A percentile compares a stretch with the other conserved stretches of the same genome.
These are phyloP conservation scores for Gymnodraco acuticeps DNA, from an alignment of 2,797 vertebrate species.

Conservation along the genomic window DNA sequence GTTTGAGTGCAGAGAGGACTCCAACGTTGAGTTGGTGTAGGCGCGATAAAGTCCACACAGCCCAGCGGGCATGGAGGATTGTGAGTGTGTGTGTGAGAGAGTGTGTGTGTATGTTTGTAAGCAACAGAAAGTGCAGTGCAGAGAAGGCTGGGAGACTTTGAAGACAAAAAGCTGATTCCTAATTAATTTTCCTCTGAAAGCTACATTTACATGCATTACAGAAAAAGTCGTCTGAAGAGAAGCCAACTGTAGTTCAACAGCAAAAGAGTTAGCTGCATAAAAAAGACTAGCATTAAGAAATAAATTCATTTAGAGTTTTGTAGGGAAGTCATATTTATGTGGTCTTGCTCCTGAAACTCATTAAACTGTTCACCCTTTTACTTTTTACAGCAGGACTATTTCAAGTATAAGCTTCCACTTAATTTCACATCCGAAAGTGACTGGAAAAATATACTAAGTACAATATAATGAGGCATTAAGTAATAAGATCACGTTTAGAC, in stretches of 20 bases:
- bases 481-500: conserved; percentile 5
- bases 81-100: conserved; percentile 14
- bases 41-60: conserved; percentile 63
- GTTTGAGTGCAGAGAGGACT: conserved; percentile 53
- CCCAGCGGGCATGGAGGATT: conserved; percentile 58
- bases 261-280: conserved; percentile 41
- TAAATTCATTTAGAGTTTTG: conserved; percentile 16
- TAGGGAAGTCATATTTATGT: conserved; percentile 24
- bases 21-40: conserved; percentile 58
- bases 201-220: conserved; percentile 64
- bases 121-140: conserved; percentile 59
- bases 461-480: neutral
- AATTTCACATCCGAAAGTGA: conserved; percentile 3
- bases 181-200: conserved; percentile 77
- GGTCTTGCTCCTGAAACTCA: conserved; percentile 12
- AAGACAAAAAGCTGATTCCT: conserved; percentile 73
- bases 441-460: conserved; percentile 7
- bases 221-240: conserved; percentile 47
- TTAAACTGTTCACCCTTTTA: conserved; percentile 21
- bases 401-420: conserved; percentile 20
- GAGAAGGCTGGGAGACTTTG: conserved; percentile 63
- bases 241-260: conserved; percentile 45
- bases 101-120: conserved; percentile 40
- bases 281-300: conserved; percentile 19
- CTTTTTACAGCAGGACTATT: conserved; percentile 3